Evolutionary conservation across 2,797 vertebrate species (phyloP).

Genomic region (Remorina albescens): DNA sequence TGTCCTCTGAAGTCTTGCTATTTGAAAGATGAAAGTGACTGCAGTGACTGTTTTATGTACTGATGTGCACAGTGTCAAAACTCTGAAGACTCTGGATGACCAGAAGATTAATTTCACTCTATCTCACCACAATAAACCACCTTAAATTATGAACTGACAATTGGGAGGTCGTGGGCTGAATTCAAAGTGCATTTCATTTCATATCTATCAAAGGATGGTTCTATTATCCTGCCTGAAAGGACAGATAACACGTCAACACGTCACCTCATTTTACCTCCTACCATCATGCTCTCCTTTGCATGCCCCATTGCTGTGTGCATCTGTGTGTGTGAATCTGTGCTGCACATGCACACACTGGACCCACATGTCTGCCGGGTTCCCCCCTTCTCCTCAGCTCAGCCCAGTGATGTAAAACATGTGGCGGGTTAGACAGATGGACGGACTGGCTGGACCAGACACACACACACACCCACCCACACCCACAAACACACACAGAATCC

Average conservation of each 20-base stretch:
- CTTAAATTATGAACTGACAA: not conserved
- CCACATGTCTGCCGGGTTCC: conserved; percentile 45
- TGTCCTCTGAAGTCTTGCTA: conserved; percentile 10
- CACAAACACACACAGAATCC: conserved; percentile 19
- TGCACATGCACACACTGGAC: conserved; percentile 38
- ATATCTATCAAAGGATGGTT: not conserved
- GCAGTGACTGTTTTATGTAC: not conserved
- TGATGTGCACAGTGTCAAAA: not conserved
- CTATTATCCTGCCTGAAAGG: not conserved
- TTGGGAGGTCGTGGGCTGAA: not conserved
- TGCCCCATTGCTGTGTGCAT: not conserved
- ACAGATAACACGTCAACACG: conserved; percentile 19
- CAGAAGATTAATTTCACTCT: not conserved
- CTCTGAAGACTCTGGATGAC: not conserved
- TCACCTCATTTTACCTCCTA: conserved; percentile 23
- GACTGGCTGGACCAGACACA: conserved; percentile 72
- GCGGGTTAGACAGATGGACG: conserved; percentile 62
- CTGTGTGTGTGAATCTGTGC: conserved; percentile 32
- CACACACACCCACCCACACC: conserved; percentile 18
- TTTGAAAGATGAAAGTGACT: conserved; percentile 20
- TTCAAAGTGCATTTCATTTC: not conserved
- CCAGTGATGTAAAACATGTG: conserved; percentile 78
- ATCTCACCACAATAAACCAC: not conserved
- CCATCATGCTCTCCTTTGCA: not conserved
- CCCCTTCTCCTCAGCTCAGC: conserved; percentile 11